Evolutionary conservation across 2,113 vertebrate genomes (phyloP), one percentile per base, ranked within the genome.

Genomic region (Paracanthobrama guichenoti): DNA sequence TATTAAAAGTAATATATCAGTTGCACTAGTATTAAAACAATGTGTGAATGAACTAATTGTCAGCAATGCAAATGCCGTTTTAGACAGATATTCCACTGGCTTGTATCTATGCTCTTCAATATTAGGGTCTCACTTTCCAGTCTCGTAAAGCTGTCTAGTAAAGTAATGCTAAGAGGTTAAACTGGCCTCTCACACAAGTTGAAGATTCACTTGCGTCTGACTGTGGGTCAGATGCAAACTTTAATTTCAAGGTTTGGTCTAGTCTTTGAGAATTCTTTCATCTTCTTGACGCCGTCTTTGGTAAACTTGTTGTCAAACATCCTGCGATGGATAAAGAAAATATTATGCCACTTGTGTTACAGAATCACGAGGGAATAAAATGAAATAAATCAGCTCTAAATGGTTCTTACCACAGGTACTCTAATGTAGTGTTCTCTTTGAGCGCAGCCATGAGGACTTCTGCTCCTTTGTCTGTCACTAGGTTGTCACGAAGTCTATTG

Each of bases 301-400:
- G 90, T 87, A 7, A 91, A 59, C 82, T 90, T 91, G 86, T 91
- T 91, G 89, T 91, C 90, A 83, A 88, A 88, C 85, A 90, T n/a
- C 89, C 88, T 89, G 60, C 7, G 67, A 75, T 18, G 16, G 11
- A 86, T 18, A 77, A 12, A 84, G 75, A n/a, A 50, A 74, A 86
- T 10, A 82, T n/a, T 66, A 60, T 53, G 16, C 72, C 10, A 57
- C 14, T 0, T 28, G 4, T 53, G 48, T 7, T 42, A 71, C 46
- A 24, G 44, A 77, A 77, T 57, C 31, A 22, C 22, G 11, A 22
- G 26, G 1, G 50, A 66, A 35, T 31, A 10, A 5, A 12, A 39
- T 31, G 16, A 57, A 82, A 8, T 71, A 59, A 62, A 20, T 55
- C 53, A 39, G 16, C 59, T 69, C 24, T 4, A n/a, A 44, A 48